Evolutionary conservation across 2,113 vertebrate genomes (phyloP), one percentile per base, ranked within the genome.

Genomic region (Aegithalos caudatus): DNA sequence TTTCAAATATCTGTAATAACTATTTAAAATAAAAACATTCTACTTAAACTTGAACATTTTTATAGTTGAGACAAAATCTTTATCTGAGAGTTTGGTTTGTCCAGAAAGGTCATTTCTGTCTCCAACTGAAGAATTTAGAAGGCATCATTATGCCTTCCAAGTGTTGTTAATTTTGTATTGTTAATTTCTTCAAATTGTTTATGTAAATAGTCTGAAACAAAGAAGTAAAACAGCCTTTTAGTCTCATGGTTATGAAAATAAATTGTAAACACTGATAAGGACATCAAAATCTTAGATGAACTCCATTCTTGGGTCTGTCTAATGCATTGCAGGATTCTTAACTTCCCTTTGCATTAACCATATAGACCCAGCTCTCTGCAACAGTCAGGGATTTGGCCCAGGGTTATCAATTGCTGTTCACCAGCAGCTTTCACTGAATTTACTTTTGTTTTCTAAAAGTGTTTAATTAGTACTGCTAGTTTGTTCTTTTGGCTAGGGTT

Each of bases 261-360:
- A 81, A 35, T 79, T 51, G 19, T 71, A 60, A 94, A 47, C n/a
- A 33, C 27, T 66, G 33, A 61, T 51, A 47, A 76, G 62, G 40
- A 42, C 29, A 38, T 35, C 17, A 70, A 38, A 72, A 24, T 37
- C 15, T 42, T 42, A 42, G 50, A 51, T 11, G 21, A 71, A 40
- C 14, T 16, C 14, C 0, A 0, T 61, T 57, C 14, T 23, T 73
- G 13, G 8, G 27, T 61, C 29, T 78, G 0, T 86, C 23, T 71
- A 11, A 58, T 54, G 56, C 58, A 7, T 79, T 64, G 18, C 35
- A 76, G 27, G 44, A 4, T 33, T 54, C 6, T 1, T 73, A 47
- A 35, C 37, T 64, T 35, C 21, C 71, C 47, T 69, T n/a, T 65
- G 33, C 21, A 6, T 71, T 78, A 37, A 35, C 44, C 1, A 0